Base-by-base conservation (phyloP, 2,888 invertebrate species). In the Hemistola chrysoprasaria region DNA sequence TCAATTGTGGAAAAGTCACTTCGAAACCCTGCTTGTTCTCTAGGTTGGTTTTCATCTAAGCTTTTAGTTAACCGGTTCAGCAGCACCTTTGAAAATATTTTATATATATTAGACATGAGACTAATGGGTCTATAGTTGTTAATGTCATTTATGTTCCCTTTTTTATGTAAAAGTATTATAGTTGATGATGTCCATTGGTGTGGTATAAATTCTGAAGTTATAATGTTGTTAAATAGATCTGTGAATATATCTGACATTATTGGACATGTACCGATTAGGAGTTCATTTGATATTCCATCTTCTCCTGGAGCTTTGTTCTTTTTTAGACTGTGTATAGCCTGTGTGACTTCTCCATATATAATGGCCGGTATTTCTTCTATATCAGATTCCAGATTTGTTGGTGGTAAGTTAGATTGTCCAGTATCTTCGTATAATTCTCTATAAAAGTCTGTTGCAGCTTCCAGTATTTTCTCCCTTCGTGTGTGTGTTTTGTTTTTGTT, bases 1-100 rank as follows among this genome's bases (percentile, higher is more conserved):
- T 59, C 53, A 0, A 50, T 24, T 1, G 47, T 50, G 5, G 49
- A 55, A 16, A 38, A 57, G 6, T 36, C 38, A 6, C 22, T 31
- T 10, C 49, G 35, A 32, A 53, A 58, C 2, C 53, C 56, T 8
- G 53, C 53, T 31, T 53, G 50, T 38, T 54, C 54, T 5, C 7
- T 46, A 3, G 52, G 52, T 35, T 55, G 50, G n/a, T 51, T 30
- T 37, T 48, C 47, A 22, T 58, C 56, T 9, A 53, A n/a, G 5
- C 9, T 27, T 8, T 33, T 39, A 22, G 50, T 40, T 28, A 50
- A 4, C 7, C 43, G 41, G 6, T 39, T 39, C 5, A 53, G 24
- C 20, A 51, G 24, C 4, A 48, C 25, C 29, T 51, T 47, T 1
- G 54, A 47, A 16, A 54, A 51, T 9, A 47, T 37, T 30, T 55